Percentiles rank a stretch among this genome's conserved stretches.
These are phyloP conservation scores for Xanthorhoe spadicearia DNA, from an alignment of 2,888 invertebrate species.

Conservation along the genomic window DNA sequence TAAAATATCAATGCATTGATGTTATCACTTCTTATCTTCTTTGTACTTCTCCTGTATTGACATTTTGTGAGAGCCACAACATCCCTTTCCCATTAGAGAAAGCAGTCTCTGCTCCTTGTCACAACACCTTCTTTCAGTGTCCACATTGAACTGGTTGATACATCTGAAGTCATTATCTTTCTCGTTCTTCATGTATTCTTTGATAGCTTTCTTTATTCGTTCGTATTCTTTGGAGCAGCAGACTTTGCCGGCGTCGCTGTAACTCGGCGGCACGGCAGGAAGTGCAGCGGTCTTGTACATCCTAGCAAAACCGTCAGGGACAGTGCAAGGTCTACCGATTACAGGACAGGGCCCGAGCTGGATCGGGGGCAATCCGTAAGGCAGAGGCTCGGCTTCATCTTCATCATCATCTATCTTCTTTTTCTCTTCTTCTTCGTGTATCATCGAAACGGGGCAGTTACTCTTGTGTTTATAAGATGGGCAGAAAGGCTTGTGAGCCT, in stretches of 20 bases:
- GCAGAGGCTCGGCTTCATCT: conserved; percentile 69
- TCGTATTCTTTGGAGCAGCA: conserved; percentile 80
- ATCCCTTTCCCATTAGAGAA: conserved; percentile 67
- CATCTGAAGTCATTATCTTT: conserved; percentile 74
- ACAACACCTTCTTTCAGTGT: conserved; percentile 76
- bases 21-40: conserved; percentile 52
- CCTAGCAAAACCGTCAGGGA: conserved; percentile 76
- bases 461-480: conserved; percentile 72
- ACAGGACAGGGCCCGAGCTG: conserved; percentile 78
- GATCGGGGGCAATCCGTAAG: conserved; percentile 77
- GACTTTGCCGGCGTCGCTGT: conserved; percentile 74
- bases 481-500: conserved; percentile 71
- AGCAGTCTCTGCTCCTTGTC: conserved; percentile 72
- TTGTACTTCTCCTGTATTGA: conserved; percentile 71
- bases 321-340: conserved; percentile 73
- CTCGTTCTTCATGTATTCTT: conserved; percentile 71
- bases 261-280: conserved; percentile 67
- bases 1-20: conserved; percentile 68
- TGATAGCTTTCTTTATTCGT: conserved; percentile 75
- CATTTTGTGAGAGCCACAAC: conserved; percentile 76
- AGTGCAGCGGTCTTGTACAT: conserved; percentile 73
- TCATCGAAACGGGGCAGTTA: conserved; percentile 69
- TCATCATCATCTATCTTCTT: conserved; percentile 69
- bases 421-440: conserved; percentile 63
- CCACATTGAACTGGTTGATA: conserved; percentile 71